Evolutionary conservation across 2,888 invertebrate species (phyloP), one percentile per base, ranked within the genome.

Genomic region (Aelia acuminata): DNA sequence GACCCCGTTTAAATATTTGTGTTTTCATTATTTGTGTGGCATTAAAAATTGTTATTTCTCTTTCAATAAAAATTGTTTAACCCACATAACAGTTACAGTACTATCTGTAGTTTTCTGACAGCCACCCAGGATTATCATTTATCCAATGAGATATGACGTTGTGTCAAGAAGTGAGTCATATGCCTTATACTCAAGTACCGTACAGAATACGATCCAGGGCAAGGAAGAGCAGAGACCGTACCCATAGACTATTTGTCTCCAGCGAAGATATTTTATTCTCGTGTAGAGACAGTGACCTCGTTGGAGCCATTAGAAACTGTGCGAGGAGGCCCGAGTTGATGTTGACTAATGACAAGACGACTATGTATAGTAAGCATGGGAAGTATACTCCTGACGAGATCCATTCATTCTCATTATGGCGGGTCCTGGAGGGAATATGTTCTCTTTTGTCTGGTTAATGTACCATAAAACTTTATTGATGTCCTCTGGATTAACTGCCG

Each of bases 161-260:
- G n/a, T n/a, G n/a, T n/a, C n/a, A n/a, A n/a, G n/a, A n/a, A n/a
- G n/a, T n/a, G n/a, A n/a, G n/a, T n/a, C n/a, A n/a, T n/a, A n/a
- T 43, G 10, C 43, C 43, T 43, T 4, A 43, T 43, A n/a, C 18
- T 4, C 20, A 50, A 3, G 3, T 20, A 3, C 20, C 7, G 20
- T 49, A 18, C 22, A 18, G 26, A 57, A 11, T 1, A 1, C n/a
- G 26, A 26, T 10, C n/a, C 18, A 18, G 35, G 18, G 35, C 18
- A 1, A 0, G 35, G 31, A 70, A 35, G 20, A 70, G 18, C 35
- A 31, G 63, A 20, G 63, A 35, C 35, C 63, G n/a, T 43, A 80
- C 43, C 5, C 39, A 80, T n/a, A 80, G 80, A 47, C 80, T 80
- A 80, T 80, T 80, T 80, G 80, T 80, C 80, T 80, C 43, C 80